Conservation (phyloP, 2,113 vertebrate species). For the Gyps fulvus region DNA sequence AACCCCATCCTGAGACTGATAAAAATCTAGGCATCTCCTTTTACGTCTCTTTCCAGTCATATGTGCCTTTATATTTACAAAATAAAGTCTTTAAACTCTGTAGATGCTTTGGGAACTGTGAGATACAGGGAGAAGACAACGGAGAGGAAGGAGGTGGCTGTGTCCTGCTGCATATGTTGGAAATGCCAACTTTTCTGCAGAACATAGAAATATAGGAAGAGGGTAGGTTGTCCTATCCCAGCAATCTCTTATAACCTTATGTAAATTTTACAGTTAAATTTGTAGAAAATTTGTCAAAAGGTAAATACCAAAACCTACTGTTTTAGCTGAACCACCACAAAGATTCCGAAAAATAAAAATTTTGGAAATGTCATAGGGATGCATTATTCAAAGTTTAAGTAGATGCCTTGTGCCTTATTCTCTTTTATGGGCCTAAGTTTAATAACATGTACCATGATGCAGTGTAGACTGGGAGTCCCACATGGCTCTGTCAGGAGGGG, state of each 20-base stretch:
- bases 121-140: neutral
- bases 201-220: neutral
- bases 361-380: neutral
- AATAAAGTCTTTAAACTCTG: neutral
- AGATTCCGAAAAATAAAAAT: neutral
- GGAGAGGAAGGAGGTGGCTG: neutral
- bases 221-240: neutral
- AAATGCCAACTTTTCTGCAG: neutral
- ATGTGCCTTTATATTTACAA: neutral
- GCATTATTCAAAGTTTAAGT: neutral
- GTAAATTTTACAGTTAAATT: neutral
- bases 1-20: neutral
- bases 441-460: too few species aligned
- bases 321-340: neutral
- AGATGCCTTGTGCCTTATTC: neutral
- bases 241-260: neutral
- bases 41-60: neutral
- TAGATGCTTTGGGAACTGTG: neutral
- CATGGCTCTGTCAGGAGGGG: accelerated
- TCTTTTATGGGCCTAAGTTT: neutral
- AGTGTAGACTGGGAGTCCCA: neutral
- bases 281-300: neutral
- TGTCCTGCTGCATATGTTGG: neutral
- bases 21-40: neutral
- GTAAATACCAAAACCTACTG: neutral